Evolutionary conservation across 2,888 invertebrate genomes (phyloP).

Genomic region (Lepidocyrtinus sp.): DNA sequence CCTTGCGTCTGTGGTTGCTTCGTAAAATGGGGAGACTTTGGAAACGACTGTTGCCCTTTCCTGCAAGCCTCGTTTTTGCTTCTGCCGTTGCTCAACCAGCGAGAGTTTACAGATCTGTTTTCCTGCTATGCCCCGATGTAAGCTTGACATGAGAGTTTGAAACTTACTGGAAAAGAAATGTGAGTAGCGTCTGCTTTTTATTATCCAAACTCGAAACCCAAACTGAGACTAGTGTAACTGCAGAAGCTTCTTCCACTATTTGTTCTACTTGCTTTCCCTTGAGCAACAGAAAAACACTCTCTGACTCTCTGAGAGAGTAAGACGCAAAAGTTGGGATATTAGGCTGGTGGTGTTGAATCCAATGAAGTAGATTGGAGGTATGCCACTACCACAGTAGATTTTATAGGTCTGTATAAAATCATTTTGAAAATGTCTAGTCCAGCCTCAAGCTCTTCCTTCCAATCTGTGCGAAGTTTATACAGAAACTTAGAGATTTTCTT

Average conservation of each 20-base stretch:
- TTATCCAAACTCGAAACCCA: too few species aligned
- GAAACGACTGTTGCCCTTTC: too few species aligned
- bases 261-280: not conserved
- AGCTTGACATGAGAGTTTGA: constrained; percentile 34
- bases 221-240: not conserved
- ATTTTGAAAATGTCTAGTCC: not conserved
- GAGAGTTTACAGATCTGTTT: too few species aligned
- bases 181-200: constrained; percentile 45
- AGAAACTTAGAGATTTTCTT: not conserved
- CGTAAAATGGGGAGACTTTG: too few species aligned
- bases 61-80: too few species aligned
- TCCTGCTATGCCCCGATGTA: not conserved
- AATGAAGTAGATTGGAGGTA: too few species aligned
- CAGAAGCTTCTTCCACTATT: not conserved
- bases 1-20: too few species aligned
- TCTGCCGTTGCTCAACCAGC: too few species aligned
- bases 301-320: not conserved
- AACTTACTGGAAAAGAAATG: constrained; percentile 55
- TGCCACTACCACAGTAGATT: too few species aligned
- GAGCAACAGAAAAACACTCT: not conserved
- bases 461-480: not conserved
- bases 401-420: not conserved
- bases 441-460: not conserved
- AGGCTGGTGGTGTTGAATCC: too few species aligned
- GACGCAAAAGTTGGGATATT: not conserved